Base-by-base conservation (phyloP, 2,888 invertebrate species). In the Pammene fasciana region DNA sequence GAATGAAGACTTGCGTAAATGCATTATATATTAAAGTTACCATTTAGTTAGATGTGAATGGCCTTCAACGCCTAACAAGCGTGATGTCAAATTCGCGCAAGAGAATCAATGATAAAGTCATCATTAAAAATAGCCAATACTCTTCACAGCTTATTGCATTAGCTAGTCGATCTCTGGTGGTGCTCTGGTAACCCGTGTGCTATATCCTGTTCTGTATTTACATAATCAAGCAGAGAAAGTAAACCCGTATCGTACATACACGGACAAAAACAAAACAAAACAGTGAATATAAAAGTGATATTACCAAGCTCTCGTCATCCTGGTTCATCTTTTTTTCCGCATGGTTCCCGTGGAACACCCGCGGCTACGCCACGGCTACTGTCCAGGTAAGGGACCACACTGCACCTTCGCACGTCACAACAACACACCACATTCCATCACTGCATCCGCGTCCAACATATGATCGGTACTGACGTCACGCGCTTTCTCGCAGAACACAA, bases 261-360 rank as follows among this genome's bases (percentile, higher is more conserved):
- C 18, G 8, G n/a, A 64, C 50, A 34, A 36, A 26, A 68, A 45
- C 26, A 48, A 57, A 68, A 26, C 14, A 48, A 57, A 8, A 50
- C 34, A 43, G 50, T 50, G 36, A 82, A 80, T 81, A 82, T 79
- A 78, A 83, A 87, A 90, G 78, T 90, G 86, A 92, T 90, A 92
- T 92, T 93, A 95, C 95, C 95, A 95, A 94, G 94, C 94, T 94
- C 93, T 95, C 95, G 82, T 94, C 95, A 95, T 95, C 95, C 87
- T 93, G 90, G 93, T 93, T 95, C 95, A 95, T 95, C 94, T 94
- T 94, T 94, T 94, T 92, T 93, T 94, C 91, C 94, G 90, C 95
- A 95, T 95, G 94, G 92, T 94, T 90, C 87, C 81, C 85, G 85
- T 80, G 75, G 81, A 84, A 80, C 82, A 86, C 81, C 86, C 85